Evolutionary conservation across 2,113 vertebrate species (phyloP).

Genomic region (Oryzias melastigma): DNA sequence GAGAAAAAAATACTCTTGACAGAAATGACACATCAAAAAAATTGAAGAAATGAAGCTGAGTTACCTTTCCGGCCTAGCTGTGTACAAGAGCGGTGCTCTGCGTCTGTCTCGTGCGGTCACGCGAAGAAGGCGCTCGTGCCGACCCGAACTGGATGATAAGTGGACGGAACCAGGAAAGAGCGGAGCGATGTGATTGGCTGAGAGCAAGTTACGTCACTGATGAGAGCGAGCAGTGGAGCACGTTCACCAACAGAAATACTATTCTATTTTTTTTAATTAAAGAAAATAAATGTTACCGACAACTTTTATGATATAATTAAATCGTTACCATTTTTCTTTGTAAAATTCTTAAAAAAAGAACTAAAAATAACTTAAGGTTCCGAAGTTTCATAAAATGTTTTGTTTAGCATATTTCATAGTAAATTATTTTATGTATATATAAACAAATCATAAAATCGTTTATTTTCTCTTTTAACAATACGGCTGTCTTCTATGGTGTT

Average conservation of each 20-base stretch:
- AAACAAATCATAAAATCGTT: too few relatives aligned
- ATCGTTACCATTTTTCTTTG: too few relatives aligned
- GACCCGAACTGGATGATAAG: constrained; percentile 33
- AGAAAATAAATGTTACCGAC: too few relatives aligned
- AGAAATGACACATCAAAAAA: fast-evolving
- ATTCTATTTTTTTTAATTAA: too few relatives aligned
- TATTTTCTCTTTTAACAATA: too few relatives aligned
- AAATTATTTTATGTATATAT: too few relatives aligned
- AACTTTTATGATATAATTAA: too few relatives aligned
- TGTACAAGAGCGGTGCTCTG: constrained; percentile 62
- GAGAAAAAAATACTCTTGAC: neutral
- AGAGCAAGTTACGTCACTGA: constrained; percentile 30
- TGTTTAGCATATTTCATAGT: too few relatives aligned
- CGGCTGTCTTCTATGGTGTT: too few relatives aligned
- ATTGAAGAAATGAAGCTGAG: neutral
- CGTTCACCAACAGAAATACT: constrained; percentile 44
- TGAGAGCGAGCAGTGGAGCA: constrained; percentile 47
- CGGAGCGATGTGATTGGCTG: constrained; percentile 61
- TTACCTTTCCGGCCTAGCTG: constrained; percentile 71
- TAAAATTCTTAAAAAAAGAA: too few relatives aligned
- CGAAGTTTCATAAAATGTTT: too few relatives aligned
- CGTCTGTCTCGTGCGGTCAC: constrained; percentile 53
- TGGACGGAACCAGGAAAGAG: constrained; percentile 57
- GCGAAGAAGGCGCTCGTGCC: constrained; percentile 65
- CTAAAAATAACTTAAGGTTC: too few relatives aligned